Evolutionary conservation across 2,797 vertebrate species (phyloP).

Genomic region (Mus spretus): DNA sequence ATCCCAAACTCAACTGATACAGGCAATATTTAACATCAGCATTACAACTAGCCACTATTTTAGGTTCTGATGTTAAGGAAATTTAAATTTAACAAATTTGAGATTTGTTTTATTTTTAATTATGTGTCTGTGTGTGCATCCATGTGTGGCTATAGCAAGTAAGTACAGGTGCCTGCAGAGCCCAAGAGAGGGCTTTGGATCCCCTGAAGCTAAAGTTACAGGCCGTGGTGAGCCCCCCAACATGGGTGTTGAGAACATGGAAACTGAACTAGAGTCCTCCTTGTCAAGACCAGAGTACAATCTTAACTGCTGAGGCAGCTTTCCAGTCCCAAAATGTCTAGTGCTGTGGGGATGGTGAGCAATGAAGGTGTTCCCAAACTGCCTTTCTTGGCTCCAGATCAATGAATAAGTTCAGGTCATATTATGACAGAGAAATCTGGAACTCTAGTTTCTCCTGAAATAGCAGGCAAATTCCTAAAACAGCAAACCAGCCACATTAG

Average conservation of each 20-base stretch:
- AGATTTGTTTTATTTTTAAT: not conserved
- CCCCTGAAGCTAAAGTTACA: not conserved
- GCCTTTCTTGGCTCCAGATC: not conserved
- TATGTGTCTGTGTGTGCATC: not conserved
- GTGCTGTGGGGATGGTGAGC: not conserved
- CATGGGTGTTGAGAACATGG: not conserved
- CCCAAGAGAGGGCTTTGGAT: not conserved
- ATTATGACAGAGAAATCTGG: constrained; percentile 4
- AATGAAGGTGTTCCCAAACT: not conserved
- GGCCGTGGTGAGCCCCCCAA: not conserved
- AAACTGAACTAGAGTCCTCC: not conserved
- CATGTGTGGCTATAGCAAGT: not conserved
- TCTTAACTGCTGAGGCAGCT: not conserved
- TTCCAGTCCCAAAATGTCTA: not conserved
- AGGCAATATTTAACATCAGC: not conserved
- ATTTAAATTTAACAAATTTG: not conserved
- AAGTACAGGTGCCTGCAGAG: not conserved
- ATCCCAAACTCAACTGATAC: not conserved
- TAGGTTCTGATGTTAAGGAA: not conserved
- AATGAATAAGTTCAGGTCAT: not conserved
- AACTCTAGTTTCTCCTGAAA: not conserved
- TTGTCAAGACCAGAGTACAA: not conserved
- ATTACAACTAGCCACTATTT: not conserved
- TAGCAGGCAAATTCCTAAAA: not conserved
- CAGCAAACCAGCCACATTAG: not conserved